Base-by-base conservation (phyloP, 2,113 vertebrate genomes). In the Anguilla rostrata region DNA sequence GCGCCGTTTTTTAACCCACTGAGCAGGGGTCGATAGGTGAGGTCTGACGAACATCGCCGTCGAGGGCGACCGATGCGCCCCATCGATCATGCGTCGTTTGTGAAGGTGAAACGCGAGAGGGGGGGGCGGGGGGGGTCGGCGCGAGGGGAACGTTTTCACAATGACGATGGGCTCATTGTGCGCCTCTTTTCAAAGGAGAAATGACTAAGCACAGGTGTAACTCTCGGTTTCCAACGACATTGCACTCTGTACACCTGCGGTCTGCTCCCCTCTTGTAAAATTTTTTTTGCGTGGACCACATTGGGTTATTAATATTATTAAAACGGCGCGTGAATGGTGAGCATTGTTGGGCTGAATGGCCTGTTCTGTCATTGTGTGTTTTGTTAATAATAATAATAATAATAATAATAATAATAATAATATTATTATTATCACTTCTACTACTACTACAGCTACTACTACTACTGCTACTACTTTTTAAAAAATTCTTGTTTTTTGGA, bases 81-180 rank as follows among this genome's bases (percentile, higher is more conserved):
- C 78, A 56, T 82, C 84, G 81, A 63, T 88, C 82, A 86, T 84
- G 81, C 82, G 84, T 88, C 86, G 82, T 87, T 79, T 79, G n/a
- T 86, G 82, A 82, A 84, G 82, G 83, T 86, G 49, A 81, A 83
- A 82, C 84, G 86, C 83, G 87, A 88, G 63, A 9, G 86, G 78
- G 63, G 57, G 4, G 80, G 39, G 82, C 39, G n/a, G 29, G 60
- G 29, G 60, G 80, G 79, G 41, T n/a, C n/a, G 34, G 79, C 20
- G 49, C 71, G 81, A 87, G 79, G 56, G 83, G 84, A 84, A 26
- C 5, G 4, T 12, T 29, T 34, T 75, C 71, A 34, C 5, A 75
- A 75, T 75, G 71, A 75, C 26, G 34, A n/a, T n/a, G 8, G 9
- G 71, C 34, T n/a, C 8, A 34, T 75, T 29, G 71, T 75, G 11